phyloP scores from a whole-genome alignment of 2,797 vertebrate genomes.

The Sebastes vulpes region DNA sequence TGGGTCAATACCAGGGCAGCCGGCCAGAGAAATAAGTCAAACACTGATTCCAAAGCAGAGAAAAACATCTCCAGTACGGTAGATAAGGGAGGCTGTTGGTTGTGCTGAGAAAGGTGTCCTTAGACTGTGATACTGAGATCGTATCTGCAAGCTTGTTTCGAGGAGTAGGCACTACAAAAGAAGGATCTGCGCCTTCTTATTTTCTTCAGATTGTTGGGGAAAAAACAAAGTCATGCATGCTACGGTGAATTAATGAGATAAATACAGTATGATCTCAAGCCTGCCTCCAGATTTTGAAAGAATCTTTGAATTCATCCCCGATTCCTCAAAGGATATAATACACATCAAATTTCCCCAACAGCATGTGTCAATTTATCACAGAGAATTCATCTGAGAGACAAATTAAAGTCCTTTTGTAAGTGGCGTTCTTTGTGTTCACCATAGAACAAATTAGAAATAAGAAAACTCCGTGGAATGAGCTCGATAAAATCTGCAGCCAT shows the following conservation, averaged over 20 bases:
- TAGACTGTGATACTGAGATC: background rate
- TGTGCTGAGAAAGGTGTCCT: background rate
- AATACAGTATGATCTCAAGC: background rate
- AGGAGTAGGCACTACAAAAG: background rate
- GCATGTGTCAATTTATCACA: background rate
- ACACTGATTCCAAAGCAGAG: background rate
- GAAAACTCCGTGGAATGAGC: background rate
- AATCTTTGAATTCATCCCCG: background rate
- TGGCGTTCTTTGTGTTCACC: background rate
- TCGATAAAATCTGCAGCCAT: constrained; percentile 2
- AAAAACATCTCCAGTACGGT: background rate
- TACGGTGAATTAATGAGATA: background rate
- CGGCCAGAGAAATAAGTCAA: background rate
- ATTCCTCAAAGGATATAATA: background rate
- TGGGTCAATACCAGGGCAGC: constrained; percentile 13
- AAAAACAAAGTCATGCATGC: background rate
- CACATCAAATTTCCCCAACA: background rate
- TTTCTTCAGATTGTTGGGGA: background rate
- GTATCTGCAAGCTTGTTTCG: constrained; percentile 1
- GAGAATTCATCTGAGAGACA: background rate
- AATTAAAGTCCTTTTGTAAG: background rate
- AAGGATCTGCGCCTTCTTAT: background rate
- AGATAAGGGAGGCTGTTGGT: background rate
- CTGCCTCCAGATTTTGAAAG: background rate
- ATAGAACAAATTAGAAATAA: constrained; percentile 1